These are phyloP conservation scores for Bothrops jararaca DNA, from an alignment of 2,113 vertebrate genomes.

Conservation along the genomic window DNA sequence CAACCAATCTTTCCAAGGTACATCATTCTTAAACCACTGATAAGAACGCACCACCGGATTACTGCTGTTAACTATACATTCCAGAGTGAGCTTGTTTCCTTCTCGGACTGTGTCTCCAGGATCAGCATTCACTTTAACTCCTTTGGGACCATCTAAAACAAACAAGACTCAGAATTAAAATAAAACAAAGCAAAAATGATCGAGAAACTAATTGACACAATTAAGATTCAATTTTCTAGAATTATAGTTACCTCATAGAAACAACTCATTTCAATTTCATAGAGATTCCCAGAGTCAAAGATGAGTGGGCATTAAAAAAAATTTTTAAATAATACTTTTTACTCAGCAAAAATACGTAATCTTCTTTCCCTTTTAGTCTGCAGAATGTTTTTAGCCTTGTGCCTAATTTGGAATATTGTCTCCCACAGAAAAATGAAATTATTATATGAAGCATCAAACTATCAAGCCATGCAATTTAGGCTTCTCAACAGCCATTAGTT, in stretches of 20 bases:
- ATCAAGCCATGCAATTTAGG: not conserved
- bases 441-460: not conserved
- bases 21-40: not conserved
- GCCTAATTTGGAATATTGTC: not conserved
- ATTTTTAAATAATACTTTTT: not conserved
- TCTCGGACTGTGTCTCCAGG: not conserved
- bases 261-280: not conserved
- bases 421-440: not conserved
- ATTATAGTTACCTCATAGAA: not conserved
- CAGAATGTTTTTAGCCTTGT: not conserved
- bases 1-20: rapidly evolving
- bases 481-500: not conserved
- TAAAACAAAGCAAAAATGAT: not conserved
- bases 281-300: not conserved
- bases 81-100: not conserved
- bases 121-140: not conserved
- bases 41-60: rapidly evolving
- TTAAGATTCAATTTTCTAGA: not conserved
- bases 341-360: not conserved
- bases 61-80: not conserved
- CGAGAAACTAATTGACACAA: not conserved
- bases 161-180: not conserved
- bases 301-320: not conserved
- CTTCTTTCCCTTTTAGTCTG: not conserved
- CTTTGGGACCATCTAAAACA: not conserved